Conservation (phyloP, 2,888 invertebrate species). For the Conomelus anceps region DNA sequence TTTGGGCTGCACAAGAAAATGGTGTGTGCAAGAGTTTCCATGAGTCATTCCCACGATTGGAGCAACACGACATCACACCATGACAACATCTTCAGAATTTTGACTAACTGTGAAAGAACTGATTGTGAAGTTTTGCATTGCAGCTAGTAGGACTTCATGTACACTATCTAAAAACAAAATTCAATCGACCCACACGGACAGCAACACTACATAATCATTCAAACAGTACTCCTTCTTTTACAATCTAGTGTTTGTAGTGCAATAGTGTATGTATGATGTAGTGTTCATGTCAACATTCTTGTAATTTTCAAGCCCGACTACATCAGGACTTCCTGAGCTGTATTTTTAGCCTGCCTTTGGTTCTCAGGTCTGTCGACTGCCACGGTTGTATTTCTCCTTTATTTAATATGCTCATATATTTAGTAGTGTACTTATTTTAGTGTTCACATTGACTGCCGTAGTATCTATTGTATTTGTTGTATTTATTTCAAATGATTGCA, state of each 20-base stretch:
- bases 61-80: not conserved
- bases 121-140: not conserved
- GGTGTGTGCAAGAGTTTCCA: not conserved
- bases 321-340: no score
- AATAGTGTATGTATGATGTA: not conserved
- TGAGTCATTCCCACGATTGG: not conserved
- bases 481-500: no score
- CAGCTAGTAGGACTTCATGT: not conserved
- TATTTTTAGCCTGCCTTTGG: no score
- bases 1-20: not conserved
- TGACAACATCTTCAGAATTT: not conserved
- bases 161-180: not conserved
- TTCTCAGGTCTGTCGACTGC: no score
- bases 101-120: not conserved
- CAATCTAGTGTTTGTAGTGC: no score
- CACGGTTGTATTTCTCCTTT: no score
- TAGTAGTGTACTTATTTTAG: no score
- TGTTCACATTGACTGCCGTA: no score
- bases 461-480: no score
- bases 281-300: no score
- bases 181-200: not conserved
- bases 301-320: no score
- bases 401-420: no score
- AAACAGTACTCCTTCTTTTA: not conserved
- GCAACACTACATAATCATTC: not conserved